phyloP scores from a whole-genome alignment of 2,113 vertebrate species.

The Pteropus alecto region DNA sequence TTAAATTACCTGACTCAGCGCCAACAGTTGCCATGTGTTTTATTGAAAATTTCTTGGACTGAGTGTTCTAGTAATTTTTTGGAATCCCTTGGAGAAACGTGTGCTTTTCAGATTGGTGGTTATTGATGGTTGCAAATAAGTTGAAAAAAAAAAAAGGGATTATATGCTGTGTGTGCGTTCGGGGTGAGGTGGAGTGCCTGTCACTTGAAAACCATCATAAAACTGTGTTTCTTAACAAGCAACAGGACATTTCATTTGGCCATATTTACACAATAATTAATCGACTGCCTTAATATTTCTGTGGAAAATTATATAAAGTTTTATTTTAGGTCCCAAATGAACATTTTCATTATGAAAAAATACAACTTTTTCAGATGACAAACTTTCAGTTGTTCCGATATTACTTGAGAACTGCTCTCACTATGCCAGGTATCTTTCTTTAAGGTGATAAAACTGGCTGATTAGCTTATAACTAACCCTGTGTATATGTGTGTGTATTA shows the following conservation, averaged over 20 bases:
- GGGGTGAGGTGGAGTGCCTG: background rate
- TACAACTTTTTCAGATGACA: background rate
- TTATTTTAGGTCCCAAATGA: background rate
- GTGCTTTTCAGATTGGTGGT: background rate
- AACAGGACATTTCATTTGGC: background rate
- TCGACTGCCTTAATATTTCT: background rate
- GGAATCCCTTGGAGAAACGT: background rate
- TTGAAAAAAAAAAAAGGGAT: background rate
- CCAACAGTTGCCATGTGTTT: background rate
- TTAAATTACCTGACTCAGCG: background rate
- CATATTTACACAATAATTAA: background rate
- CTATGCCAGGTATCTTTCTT: background rate
- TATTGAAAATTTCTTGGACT: background rate
- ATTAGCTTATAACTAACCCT: background rate
- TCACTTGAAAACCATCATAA: background rate
- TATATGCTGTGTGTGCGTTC: background rate
- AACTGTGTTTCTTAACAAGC: background rate
- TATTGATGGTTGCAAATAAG: background rate
- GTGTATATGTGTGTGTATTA: background rate
- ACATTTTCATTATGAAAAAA: slow-evolving; percentile 6
- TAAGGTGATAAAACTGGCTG: background rate
- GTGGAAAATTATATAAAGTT: background rate
- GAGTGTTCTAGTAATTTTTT: background rate
- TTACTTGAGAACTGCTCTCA: background rate
- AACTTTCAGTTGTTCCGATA: background rate